Evolutionary conservation across 2,888 invertebrate species (phyloP), one percentile per base, ranked within the genome.

Genomic region (Sinopyrophorus schimmeli): DNA sequence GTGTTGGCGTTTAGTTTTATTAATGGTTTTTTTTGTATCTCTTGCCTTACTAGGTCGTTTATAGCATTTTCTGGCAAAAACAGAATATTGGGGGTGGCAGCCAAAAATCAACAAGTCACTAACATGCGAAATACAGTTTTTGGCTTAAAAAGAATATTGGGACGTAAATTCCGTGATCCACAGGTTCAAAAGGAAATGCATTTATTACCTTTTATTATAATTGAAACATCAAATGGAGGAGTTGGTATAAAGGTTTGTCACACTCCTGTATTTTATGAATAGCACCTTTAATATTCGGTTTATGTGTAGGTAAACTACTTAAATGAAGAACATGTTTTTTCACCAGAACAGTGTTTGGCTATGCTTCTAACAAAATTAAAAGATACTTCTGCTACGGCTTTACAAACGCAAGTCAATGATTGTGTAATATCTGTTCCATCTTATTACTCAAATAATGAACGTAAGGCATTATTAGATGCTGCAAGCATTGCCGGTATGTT

Each of bases 331-430:
- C 85, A 87, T 67, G 78, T 85, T 34, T 94, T 95, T 74, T 84
- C 84, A 14, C 92, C 95, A 0, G 94, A 96, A 74, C 99, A 99
- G 79, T 83, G 98, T 61, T 86, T 93, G 28, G 96, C 93, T 9
- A 98, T 98, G 92, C 77, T 98, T 57, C 86, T 99, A 60, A 96
- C 96, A 20, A 99, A 99, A 76, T 77, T 99, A 55, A 97, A 95
- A 75, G 92, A 93, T 64, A 87, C 86, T 55, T 90, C 97, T 15
- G 87, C 92, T 55, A 81, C 76, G 59, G 93, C 90, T 21, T 76
- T 98, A 59, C 89, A 91, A 68, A 92, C 92, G 14, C 92, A 91
- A 71, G 87, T 96, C 32, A 91, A 91, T 71, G 94, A 94, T 74
- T 94, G 94, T 75, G 94, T 95, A 24, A 91, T 95, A 67, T 88